Evolutionary conservation across 2,888 invertebrate species (phyloP), one percentile per base, ranked within the genome.

Genomic region (Drosophila melanocephala): DNA sequence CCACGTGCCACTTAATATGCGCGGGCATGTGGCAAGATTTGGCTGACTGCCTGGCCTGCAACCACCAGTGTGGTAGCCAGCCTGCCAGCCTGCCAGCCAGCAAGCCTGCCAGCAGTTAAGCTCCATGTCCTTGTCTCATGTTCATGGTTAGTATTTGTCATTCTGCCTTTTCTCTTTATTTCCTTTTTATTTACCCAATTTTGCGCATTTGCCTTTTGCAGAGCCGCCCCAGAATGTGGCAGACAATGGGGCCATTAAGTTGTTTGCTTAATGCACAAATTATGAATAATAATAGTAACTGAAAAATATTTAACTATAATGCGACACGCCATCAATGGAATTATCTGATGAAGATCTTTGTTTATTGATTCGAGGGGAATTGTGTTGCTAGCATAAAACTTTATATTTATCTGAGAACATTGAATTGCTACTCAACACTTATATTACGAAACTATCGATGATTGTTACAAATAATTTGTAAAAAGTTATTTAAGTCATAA

Each of bases 1-100:
- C 71, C 74, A 83, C 82, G 83, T 81, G 65, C 89, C 85, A 88
- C 89, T 88, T 88, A 89, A 89, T 88, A 88, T 88, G 89, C 87
- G 83, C 81, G 77, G 78, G 81, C 87, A 87, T 87, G 86, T 87
- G 87, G 87, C 83, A 79, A 74, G 83, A 77, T 83, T 85, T 85
- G 83, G 79, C 80, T 72, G 61, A 61, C 59, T 72, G 72, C 66
- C 52, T 55, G 67, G 56, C 66, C 63, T 68, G 50, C 79, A 71
- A 67, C 78, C 69, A 60, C 60, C 61, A 47, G 39, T 53, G 59
- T 26, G 16, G 22, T 26, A 26, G 26, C 26, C 47, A 16, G 16
- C 22, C 47, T 53, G 51, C 33, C 37, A 56, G 50, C 39, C 35
- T 1, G 16, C 16, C 7, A 7, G 7, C n/a, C n/a, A 61, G 51